A percentile compares a stretch with the other conserved stretches of the same genome.
Conservation (phyloP, 2,113 vertebrate species). For the Malurus melanocephalus region DNA sequence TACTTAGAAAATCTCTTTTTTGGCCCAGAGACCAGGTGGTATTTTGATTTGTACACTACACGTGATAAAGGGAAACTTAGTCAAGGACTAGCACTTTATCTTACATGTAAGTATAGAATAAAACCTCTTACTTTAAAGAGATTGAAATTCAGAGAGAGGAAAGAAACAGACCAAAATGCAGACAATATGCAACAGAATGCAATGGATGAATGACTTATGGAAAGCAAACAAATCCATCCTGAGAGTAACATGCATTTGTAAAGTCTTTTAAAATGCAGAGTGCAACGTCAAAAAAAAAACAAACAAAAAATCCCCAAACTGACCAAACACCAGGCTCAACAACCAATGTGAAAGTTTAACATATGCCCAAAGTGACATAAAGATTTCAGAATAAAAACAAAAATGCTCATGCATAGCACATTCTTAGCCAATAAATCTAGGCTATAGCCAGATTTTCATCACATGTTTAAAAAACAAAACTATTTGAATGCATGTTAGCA, state of each 20-base stretch:
- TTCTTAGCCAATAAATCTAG: neutral
- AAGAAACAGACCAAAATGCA: neutral
- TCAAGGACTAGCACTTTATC: neutral
- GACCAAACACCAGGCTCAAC: neutral
- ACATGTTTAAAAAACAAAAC: neutral
- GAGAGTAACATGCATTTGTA: neutral
- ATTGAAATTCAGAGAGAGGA: neutral
- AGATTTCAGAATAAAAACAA: neutral
- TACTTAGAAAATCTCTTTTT: neutral
- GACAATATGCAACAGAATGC: neutral
- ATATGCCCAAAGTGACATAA: neutral
- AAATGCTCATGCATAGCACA: fast-evolving
- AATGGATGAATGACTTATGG: neutral
- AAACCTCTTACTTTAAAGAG: neutral
- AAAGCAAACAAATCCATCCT: neutral
- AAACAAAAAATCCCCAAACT: neutral
- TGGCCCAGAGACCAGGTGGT: neutral
- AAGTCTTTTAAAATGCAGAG: neutral
- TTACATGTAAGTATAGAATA: neutral
- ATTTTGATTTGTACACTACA: neutral
- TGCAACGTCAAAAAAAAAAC: neutral
- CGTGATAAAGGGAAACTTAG: neutral
- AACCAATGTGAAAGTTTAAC: neutral
- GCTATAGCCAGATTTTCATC: neutral
- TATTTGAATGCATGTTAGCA: neutral